These are phyloP conservation scores for Pseudochirops corinnae DNA, from an alignment of 2,797 vertebrate genomes.

Conservation along the genomic window DNA sequence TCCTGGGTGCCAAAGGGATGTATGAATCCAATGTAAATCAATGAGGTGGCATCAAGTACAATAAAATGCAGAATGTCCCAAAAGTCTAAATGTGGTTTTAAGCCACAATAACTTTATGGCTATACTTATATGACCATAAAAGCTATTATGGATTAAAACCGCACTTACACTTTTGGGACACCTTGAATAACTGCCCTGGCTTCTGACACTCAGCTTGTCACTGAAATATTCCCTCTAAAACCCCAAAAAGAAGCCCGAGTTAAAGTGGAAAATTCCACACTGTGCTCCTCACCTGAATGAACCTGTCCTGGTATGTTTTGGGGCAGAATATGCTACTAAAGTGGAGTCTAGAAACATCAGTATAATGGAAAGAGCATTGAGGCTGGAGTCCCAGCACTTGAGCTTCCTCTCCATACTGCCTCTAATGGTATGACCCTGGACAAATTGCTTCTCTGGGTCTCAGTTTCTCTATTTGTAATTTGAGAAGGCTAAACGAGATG, in stretches of 20 bases:
- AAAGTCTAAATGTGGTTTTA: background rate
- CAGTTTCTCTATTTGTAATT: too few species aligned
- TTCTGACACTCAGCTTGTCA: background rate
- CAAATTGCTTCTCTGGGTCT: too few species aligned
- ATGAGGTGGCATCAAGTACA: constrained; percentile 56
- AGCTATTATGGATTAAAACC: background rate
- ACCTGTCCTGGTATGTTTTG: constrained; percentile 13
- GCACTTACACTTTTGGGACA: background rate
- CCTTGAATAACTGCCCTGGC: constrained; percentile 55
- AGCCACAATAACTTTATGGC: background rate
- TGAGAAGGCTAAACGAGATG: too few species aligned
- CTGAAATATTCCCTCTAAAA: constrained; percentile 35
- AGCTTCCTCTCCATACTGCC: too few species aligned
- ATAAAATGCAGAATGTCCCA: constrained; percentile 23
- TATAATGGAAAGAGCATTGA: too few species aligned
- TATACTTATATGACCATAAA: background rate
- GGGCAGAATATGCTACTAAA: background rate
- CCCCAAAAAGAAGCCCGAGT: constrained; percentile 20
- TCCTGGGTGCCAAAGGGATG: background rate
- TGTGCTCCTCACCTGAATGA: background rate
- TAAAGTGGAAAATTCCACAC: background rate
- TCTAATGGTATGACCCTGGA: too few species aligned
- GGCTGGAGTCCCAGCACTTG: too few species aligned
- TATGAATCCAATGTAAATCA: background rate
- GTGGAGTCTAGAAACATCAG: background rate